These are phyloP conservation scores for Drosophila prolongata DNA, from an alignment of 2,888 invertebrate genomes.

Conservation along the genomic window DNA sequence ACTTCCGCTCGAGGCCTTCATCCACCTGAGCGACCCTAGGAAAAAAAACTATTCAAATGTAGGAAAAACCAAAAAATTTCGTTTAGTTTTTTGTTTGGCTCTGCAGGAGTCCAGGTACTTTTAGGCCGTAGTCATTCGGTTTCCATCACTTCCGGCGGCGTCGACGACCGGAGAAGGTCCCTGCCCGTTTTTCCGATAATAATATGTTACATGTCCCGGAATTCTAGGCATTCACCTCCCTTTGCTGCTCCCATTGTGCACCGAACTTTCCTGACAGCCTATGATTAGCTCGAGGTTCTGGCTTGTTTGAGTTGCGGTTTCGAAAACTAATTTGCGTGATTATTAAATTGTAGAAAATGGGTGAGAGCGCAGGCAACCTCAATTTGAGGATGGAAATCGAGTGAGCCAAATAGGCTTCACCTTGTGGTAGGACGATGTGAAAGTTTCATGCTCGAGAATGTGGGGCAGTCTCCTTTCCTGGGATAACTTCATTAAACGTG, in stretches of 20 bases:
- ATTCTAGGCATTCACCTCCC: slow-evolving; percentile 18
- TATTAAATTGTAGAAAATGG: slow-evolving; percentile 64
- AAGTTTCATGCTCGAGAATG: slow-evolving; percentile 32
- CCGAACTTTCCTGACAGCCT: slow-evolving; percentile 42
- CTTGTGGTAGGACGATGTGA: slow-evolving; percentile 27
- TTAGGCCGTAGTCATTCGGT: slow-evolving; percentile 66
- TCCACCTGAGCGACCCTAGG: slow-evolving; percentile 40
- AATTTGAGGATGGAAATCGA: slow-evolving; percentile 3
- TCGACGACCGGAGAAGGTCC: slow-evolving; percentile 38
- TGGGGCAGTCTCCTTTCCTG: slow-evolving; percentile 16
- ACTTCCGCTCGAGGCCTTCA: slow-evolving; percentile 37
- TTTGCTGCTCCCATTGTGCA: slow-evolving; percentile 5
- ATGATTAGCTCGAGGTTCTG: slow-evolving; percentile 48
- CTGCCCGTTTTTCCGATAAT: slow-evolving; percentile 70
- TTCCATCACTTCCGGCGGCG: slow-evolving; percentile 70
- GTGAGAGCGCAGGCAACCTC: slow-evolving; percentile 7
- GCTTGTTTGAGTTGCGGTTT: slow-evolving; percentile 67
- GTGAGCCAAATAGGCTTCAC: slow-evolving; percentile 10
- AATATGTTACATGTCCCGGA: slow-evolving; percentile 70
- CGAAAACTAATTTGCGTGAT: slow-evolving; percentile 76
- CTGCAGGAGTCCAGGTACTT: slow-evolving; percentile 11
- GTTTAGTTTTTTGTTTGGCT: slow-evolving; percentile 31
- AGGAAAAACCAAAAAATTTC: slow-evolving; percentile 20
- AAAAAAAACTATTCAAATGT: slow-evolving; percentile 69
- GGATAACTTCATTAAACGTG: slow-evolving; percentile 64